Evolutionary conservation across 2,113 vertebrate species (phyloP).

Genomic region (Carettochelys insculpta): DNA sequence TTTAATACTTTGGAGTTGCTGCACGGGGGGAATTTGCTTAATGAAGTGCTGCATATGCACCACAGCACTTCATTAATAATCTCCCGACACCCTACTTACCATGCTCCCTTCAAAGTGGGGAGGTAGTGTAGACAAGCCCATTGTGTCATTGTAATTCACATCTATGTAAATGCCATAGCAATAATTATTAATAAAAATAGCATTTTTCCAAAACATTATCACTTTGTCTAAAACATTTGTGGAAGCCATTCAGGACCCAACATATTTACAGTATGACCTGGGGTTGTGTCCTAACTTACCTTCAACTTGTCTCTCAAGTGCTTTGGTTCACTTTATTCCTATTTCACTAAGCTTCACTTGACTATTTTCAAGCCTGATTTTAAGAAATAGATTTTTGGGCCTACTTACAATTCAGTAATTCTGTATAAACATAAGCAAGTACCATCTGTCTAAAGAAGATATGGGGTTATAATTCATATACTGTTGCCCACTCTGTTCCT

Average conservation of each 20-base stretch:
- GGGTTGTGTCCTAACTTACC: not conserved
- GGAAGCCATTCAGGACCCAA: not conserved
- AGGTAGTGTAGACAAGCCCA: too few species aligned
- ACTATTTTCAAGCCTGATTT: not conserved
- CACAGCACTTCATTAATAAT: too few species aligned
- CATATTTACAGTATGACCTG: not conserved
- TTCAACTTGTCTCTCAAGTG: not conserved
- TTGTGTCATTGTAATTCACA: not conserved
- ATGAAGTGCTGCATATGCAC: too few species aligned
- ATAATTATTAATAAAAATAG: not conserved
- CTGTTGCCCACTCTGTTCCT: accelerated
- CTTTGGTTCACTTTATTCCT: not conserved
- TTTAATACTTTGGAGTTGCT: too few species aligned
- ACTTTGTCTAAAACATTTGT: not conserved
- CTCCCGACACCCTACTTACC: too few species aligned
- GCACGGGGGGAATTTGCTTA: too few species aligned
- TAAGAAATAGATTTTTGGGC: not conserved
- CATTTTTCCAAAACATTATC: not conserved
- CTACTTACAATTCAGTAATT: not conserved
- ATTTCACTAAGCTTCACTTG: not conserved
- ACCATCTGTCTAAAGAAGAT: not conserved
- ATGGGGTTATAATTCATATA: not conserved
- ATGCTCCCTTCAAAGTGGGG: too few species aligned
- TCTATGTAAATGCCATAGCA: not conserved
- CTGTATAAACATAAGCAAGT: not conserved